Evolutionary conservation across 2,113 vertebrate species (phyloP), one percentile per base, ranked within the genome.

Genomic region (Natator depressus): DNA sequence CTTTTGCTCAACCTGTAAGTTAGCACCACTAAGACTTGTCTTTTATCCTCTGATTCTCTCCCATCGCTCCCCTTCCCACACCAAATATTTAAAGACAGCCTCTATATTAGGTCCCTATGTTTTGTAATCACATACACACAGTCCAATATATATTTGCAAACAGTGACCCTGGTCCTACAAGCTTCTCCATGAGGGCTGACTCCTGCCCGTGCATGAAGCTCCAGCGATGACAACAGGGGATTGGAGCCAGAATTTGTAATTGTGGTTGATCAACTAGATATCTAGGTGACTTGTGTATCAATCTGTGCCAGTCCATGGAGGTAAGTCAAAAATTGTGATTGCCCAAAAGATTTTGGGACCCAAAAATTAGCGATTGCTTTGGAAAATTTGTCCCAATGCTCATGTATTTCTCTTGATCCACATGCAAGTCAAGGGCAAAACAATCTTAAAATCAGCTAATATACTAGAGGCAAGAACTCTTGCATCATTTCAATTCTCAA

Each of bases 31-130:
- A 47, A 8, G 11, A 11, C 22, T 42, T 1, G 27, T 4, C 11
- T 35, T 2, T 2, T 2, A 42, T 27, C 35, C 6, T 35, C 3
- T 1, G 47, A 69, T 19, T 76, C 38, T 6, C 3, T 2, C 57
- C 42, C 17, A 2, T 3, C 6, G 3, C 57, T 69, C 1, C 72
- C 8, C 87, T 24, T 1, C 50, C 75, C 7, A 27, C 3, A 47
- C 11, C 38, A 46, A 46, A 65, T n/a, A 65, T 65, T 65, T 65
- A 65, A 35, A 65, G 24, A 57, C 5, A 7, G 2, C 12, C 57
- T 31, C 59, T 35, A 35, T 31, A 31, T 62, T 35, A 16, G 29
- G 29, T 62, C 7, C 29, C 59, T 62, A 35, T 65, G 62, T 69
- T 69, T n/a, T 69, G 62, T 35, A 31, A 6, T 19, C 35, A n/a